Percentiles rank a stretch among this genome's conserved stretches.
Evolutionary conservation across 2,888 invertebrate genomes (phyloP).

Genomic region (Peribatodes rhomboidaria): DNA sequence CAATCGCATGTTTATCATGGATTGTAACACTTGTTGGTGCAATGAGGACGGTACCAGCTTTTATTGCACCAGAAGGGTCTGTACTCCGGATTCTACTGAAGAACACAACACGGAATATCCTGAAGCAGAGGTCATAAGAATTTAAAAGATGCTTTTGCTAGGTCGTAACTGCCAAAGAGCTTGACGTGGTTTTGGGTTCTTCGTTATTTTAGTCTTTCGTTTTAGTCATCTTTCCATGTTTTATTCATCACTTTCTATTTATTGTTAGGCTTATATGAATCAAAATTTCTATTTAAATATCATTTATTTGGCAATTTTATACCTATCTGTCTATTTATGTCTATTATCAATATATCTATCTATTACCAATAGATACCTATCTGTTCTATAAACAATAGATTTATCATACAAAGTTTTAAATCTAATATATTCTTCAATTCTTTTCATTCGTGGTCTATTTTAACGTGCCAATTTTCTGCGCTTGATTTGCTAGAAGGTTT

Average conservation of each 20-base stretch:
- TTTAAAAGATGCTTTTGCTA: constrained; percentile 27
- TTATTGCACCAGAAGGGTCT: constrained; percentile 80
- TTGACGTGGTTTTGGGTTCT: constrained; percentile 6
- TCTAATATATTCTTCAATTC: background rate
- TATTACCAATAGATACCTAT: too few species aligned
- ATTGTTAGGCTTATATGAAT: too few species aligned
- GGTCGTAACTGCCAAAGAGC: constrained; percentile 16
- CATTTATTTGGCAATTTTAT: too few species aligned
- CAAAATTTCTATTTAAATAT: too few species aligned
- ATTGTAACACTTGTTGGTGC: constrained; percentile 84
- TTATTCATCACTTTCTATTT: background rate
- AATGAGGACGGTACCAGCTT: constrained; percentile 81
- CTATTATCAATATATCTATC: too few species aligned
- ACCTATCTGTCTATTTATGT: too few species aligned
- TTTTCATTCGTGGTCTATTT: background rate
- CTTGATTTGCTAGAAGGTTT: background rate
- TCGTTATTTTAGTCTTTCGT: background rate
- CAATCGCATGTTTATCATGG: constrained; percentile 78
- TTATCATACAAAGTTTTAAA: too few species aligned
- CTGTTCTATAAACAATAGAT: too few species aligned
- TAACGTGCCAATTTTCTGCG: background rate
- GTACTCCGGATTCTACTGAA: constrained; percentile 65
- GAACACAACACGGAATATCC: constrained; percentile 59
- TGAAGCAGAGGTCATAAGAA: constrained; percentile 59
- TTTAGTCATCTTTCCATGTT: constrained; percentile 3